Percentiles rank a stretch among this genome's conserved stretches.
These are phyloP conservation scores for Geodia barretti DNA, from an alignment of 37 sponge, comb jelly and placozoan species.

Conservation along the genomic window DNA sequence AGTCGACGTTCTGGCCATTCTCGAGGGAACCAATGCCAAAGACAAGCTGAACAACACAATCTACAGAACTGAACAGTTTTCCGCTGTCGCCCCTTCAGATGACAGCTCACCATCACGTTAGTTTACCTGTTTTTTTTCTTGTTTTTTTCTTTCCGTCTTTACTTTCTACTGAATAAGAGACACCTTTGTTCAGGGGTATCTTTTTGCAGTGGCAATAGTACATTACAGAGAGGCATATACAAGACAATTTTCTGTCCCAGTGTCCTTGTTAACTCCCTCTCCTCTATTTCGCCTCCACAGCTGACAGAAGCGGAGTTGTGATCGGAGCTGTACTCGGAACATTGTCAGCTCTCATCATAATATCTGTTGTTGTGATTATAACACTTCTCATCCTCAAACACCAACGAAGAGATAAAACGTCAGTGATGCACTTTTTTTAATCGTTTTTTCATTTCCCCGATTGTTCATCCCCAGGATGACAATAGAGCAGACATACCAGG, in stretches of 20 bases:
- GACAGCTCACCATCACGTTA: neutral
- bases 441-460: too few species aligned
- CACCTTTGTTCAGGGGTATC: too few species aligned
- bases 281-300: neutral
- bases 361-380: neutral
- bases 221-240: neutral
- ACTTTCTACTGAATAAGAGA: too few species aligned
- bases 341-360: slow-evolving; percentile 11
- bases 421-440: too few species aligned
- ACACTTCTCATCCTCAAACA: too few species aligned
- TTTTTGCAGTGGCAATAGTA: neutral
- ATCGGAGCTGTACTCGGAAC: slow-evolving; percentile 19
- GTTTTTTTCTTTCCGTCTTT: too few species aligned
- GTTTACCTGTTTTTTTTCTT: too few species aligned
- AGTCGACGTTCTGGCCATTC: slow-evolving; percentile 16
- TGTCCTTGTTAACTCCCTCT: neutral
- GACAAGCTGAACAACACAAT: slow-evolving; percentile 27
- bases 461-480: neutral
- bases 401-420: too few species aligned
- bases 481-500: too few species aligned
- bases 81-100: neutral
- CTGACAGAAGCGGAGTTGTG: neutral
- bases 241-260: neutral
- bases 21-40: slow-evolving; percentile 2
- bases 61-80: slow-evolving; percentile 36